These are phyloP conservation scores for Drosophila kambysellisi DNA, from an alignment of 2,888 invertebrate genomes.

Conservation along the genomic window DNA sequence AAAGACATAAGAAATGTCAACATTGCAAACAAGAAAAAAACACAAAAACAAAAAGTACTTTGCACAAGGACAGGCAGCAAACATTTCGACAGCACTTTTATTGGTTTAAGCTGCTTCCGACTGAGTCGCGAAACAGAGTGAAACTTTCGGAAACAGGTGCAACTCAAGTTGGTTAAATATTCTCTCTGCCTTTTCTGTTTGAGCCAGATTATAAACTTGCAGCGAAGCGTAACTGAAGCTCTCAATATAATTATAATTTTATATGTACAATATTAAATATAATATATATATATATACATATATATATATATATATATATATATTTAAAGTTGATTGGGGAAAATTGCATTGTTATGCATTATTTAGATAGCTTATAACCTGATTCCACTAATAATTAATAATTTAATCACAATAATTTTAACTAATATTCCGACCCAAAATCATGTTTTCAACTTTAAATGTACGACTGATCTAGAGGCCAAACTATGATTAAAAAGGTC, in stretches of 20 bases:
- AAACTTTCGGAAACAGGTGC: constrained; percentile 38
- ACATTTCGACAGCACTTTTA: constrained; percentile 54
- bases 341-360: not conserved
- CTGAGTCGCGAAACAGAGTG: not conserved
- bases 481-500: no score
- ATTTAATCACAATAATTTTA: no score
- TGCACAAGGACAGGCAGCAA: constrained; percentile 27
- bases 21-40: constrained; percentile 36
- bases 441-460: no score
- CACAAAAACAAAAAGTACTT: constrained; percentile 40
- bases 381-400: no score
- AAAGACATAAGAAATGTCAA: constrained; percentile 50
- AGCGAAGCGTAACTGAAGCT: not conserved
- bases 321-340: no score
- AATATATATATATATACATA: not conserved
- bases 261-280: not conserved
- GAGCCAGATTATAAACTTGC: not conserved
- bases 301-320: not conserved
- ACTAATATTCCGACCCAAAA: no score
- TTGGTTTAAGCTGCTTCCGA: constrained; percentile 58
- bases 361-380: not conserved
- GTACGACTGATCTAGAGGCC: no score
- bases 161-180: constrained; percentile 6
- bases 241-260: not conserved
- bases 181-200: constrained; percentile 2